Percentiles rank a stretch among this genome's conserved stretches.
Conservation (phyloP, 1,140 invertebrate genomes). For the Cheumatopsyche charites region DNA sequence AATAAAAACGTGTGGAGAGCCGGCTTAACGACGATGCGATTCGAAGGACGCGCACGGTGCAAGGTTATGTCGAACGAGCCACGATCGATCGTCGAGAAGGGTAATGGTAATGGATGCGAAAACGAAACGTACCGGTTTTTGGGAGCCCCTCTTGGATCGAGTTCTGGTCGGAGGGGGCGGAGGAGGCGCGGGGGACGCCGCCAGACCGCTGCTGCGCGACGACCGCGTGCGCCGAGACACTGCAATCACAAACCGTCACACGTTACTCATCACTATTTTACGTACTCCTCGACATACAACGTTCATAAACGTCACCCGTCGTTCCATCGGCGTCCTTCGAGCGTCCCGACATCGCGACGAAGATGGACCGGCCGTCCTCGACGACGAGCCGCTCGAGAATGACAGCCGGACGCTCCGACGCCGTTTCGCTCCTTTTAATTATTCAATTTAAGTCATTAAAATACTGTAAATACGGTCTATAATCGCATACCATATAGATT, state of each 20-base stretch:
- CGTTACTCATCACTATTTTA: background rate
- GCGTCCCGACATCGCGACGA: background rate
- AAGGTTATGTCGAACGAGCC: background rate
- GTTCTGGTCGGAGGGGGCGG: background rate
- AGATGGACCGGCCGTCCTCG: background rate
- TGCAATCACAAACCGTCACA: background rate
- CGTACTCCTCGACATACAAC: background rate
- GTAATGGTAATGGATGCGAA: background rate
- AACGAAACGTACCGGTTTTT: conserved; percentile 14
- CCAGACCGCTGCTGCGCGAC: background rate
- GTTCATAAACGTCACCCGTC: background rate
- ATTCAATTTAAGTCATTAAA: no score
- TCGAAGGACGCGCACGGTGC: background rate
- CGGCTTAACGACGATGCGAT: no score
- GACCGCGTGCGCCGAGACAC: conserved; percentile 22
- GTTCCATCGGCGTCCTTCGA: background rate
- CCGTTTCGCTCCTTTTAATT: no score
- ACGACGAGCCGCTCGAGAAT: background rate
- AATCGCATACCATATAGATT: no score
- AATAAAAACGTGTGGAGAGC: no score
- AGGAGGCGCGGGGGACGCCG: background rate
- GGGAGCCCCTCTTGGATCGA: conserved; percentile 3
- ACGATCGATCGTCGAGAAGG: background rate
- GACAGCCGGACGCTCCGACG: no score
- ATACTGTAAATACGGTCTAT: no score